These are phyloP conservation scores for Stegophylla sp. DNA, from an alignment of 2,888 invertebrate species.

Conservation along the genomic window DNA sequence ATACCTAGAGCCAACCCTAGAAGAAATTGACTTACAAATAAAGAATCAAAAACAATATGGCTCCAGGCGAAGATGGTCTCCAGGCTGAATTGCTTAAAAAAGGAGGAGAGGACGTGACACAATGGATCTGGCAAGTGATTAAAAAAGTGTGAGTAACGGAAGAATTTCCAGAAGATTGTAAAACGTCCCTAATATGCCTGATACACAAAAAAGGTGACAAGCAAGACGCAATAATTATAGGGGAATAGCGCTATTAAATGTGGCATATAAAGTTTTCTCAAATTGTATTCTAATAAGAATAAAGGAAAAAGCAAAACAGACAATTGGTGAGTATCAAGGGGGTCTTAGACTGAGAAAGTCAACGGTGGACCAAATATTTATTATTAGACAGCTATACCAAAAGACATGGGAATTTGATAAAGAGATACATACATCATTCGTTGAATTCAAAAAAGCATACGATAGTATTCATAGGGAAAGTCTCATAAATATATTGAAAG, in stretches of 20 bases:
- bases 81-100: too few species aligned
- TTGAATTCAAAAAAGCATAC: slow-evolving; percentile 24
- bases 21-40: too few species aligned
- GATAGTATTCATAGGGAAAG: too few species aligned
- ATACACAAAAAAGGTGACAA: slow-evolving; percentile 20
- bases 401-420: slow-evolving; percentile 18
- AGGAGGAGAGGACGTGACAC: too few species aligned
- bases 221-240: slow-evolving; percentile 12
- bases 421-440: slow-evolving; percentile 12
- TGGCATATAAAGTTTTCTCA: slow-evolving; percentile 18
- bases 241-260: slow-evolving; percentile 10
- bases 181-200: background rate
- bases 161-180: background rate
- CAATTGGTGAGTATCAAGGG: slow-evolving; percentile 1
- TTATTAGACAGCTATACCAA: slow-evolving; percentile 20
- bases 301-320: slow-evolving; percentile 8
- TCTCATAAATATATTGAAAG: slow-evolving; percentile 26
- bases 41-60: too few species aligned
- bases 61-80: too few species aligned
- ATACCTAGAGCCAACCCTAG: too few species aligned
- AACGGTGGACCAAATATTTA: slow-evolving; percentile 17
- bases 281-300: slow-evolving; percentile 27
- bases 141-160: too few species aligned
- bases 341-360: background rate
- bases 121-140: too few species aligned